A percentile compares a stretch with the other conserved stretches of the same genome.
These are phyloP conservation scores for Hoplias malabaricus DNA, from an alignment of 2,113 vertebrate species.

Conservation along the genomic window DNA sequence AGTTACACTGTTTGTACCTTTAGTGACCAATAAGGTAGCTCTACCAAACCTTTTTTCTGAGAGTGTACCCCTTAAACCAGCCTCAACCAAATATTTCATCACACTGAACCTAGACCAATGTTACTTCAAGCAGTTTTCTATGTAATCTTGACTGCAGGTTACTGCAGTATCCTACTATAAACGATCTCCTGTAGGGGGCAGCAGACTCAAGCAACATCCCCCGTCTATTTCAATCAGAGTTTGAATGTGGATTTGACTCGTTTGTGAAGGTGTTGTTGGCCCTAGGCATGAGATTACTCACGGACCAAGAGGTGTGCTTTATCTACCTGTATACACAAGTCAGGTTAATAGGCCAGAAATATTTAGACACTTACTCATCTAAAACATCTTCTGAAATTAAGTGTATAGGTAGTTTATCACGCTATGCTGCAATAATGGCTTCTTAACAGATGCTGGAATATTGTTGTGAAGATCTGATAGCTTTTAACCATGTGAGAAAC, in stretches of 20 bases:
- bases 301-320: neutral
- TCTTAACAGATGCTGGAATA: too few species aligned
- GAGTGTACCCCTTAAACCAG: too few species aligned
- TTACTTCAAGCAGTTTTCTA: neutral
- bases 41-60: too few species aligned
- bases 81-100: too few species aligned
- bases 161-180: neutral
- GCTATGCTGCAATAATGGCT: too few species aligned
- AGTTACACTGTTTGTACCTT: too few species aligned
- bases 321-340: neutral
- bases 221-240: neutral
- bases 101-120: neutral
- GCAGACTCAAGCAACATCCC: neutral
- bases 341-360: neutral
- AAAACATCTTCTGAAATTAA: too few species aligned
- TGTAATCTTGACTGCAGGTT: neutral
- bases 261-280: neutral
- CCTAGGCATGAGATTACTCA: neutral
- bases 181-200: constrained; percentile 11
- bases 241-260: neutral
- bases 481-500: too few species aligned
- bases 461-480: too few species aligned
- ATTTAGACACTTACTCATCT: too few species aligned
- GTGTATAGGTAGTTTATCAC: too few species aligned
- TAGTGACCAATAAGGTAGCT: too few species aligned